phyloP scores from a whole-genome alignment of 2,113 vertebrate species.

The Proterorhinus semilunaris region DNA sequence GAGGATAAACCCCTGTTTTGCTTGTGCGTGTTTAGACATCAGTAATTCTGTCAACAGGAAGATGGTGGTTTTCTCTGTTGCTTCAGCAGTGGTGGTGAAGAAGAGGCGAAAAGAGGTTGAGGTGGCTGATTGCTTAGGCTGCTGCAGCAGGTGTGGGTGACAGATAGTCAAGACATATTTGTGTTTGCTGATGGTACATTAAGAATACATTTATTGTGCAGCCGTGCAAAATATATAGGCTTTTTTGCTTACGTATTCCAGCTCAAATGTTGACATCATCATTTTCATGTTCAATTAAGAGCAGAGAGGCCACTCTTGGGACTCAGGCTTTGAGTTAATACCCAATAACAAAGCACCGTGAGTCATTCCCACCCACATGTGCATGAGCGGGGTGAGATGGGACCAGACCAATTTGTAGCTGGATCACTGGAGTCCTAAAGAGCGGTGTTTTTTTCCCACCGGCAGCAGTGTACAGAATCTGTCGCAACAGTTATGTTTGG shows the following conservation, averaged over 20 bases:
- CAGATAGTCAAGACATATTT: too few relatives aligned
- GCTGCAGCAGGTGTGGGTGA: too few relatives aligned
- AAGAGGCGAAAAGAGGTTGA: too few relatives aligned
- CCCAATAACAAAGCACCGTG: conserved; percentile 54
- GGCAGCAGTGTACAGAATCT: conserved; percentile 30
- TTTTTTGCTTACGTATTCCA: conserved; percentile 1
- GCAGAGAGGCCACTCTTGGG: conserved; percentile 5
- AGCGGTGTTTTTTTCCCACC: conserved; percentile 60
- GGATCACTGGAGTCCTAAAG: conserved; percentile 61
- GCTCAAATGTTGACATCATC: neutral
- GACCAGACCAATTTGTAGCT: conserved; percentile 60
- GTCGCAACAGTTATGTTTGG: conserved; percentile 63
- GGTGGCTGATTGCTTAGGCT: too few relatives aligned
- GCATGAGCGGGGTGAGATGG: conserved; percentile 58
- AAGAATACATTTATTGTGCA: neutral
- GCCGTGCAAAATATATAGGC: neutral
- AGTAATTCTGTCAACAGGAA: too few relatives aligned
- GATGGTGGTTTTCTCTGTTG: too few relatives aligned
- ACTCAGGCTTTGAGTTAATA: conserved; percentile 51
- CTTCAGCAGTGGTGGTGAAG: too few relatives aligned
- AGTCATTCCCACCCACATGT: conserved; percentile 64
- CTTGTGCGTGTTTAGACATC: too few relatives aligned
- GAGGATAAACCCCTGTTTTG: too few relatives aligned
- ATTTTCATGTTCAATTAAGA: conserved; percentile 18
- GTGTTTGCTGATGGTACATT: too few relatives aligned